A percentile compares a stretch with the other conserved stretches of the same genome.
Conservation (phyloP, 2,888 invertebrate genomes). For the Trichacis sp. region DNA sequence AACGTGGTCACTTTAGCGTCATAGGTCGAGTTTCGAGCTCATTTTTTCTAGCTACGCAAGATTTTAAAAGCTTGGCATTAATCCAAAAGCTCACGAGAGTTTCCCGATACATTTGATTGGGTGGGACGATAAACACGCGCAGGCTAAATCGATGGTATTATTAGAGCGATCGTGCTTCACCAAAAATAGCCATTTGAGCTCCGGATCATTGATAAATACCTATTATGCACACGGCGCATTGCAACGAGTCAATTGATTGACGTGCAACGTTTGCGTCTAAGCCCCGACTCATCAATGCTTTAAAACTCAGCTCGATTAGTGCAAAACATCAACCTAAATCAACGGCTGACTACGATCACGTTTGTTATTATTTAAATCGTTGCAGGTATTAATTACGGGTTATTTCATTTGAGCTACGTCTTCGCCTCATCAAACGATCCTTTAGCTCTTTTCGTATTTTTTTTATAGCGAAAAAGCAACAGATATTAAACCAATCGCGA, state of each 20-base stretch:
- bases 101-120: no score
- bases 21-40: no score
- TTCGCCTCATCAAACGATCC: slow-evolving; percentile 32
- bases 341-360: slow-evolving; percentile 36
- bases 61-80: no score
- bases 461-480: slow-evolving; percentile 20
- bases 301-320: not conserved
- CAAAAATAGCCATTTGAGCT: slow-evolving; percentile 43
- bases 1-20: no score
- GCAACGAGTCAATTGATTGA: slow-evolving; percentile 51
- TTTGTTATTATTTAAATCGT: slow-evolving; percentile 61
- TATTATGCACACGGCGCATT: slow-evolving; percentile 27
- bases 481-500: slow-evolving; percentile 16
- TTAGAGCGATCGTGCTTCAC: slow-evolving; percentile 47
- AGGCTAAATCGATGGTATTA: slow-evolving; percentile 50
- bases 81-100: no score
- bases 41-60: no score
- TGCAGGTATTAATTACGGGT: slow-evolving; percentile 54
- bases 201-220: slow-evolving; percentile 38
- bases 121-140: slow-evolving; percentile 40
- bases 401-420: slow-evolving; percentile 48
- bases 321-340: slow-evolving; percentile 4
- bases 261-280: slow-evolving; percentile 40
- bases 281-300: not conserved
- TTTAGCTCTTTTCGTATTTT: slow-evolving; percentile 16